Conservation (phyloP, 1,140 invertebrate genomes). For the Delia radicum region DNA sequence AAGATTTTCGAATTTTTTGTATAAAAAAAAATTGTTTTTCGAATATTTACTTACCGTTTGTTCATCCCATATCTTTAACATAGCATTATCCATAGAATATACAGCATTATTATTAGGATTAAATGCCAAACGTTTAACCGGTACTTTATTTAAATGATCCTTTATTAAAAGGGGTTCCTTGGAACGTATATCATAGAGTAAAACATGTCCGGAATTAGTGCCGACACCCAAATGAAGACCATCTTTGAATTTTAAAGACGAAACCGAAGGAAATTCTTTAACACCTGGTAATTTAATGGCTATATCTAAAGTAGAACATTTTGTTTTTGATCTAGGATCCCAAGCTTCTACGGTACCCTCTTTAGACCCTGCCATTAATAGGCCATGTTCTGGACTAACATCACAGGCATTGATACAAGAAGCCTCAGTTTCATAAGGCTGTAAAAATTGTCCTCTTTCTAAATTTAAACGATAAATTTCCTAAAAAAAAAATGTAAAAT, state of each 20-base stretch:
- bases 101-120: constrained; percentile 79
- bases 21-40: constrained; percentile 34
- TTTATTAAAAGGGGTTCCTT: constrained; percentile 86
- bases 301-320: constrained; percentile 83
- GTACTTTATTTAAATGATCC: constrained; percentile 92
- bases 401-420: constrained; percentile 81
- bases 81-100: constrained; percentile 87
- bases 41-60: constrained; percentile 68
- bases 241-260: constrained; percentile 79
- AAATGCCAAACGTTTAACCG: constrained; percentile 89
- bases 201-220: constrained; percentile 87
- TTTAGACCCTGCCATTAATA: constrained; percentile 85
- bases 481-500: constrained; percentile 41
- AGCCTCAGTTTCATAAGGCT: constrained; percentile 75
- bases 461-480: constrained; percentile 95
- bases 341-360: constrained; percentile 94
- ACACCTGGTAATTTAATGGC: constrained; percentile 64
- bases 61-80: constrained; percentile 94
- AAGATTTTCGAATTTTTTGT: too few relatives aligned
- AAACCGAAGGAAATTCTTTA: constrained; percentile 57
- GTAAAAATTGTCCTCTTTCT: constrained; percentile 91
- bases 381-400: constrained; percentile 86
- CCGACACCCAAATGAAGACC: constrained; percentile 86
- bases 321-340: constrained; percentile 81
- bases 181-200: constrained; percentile 93